Conservation (phyloP, 2,797 vertebrate species). For the Betta splendens region DNA sequence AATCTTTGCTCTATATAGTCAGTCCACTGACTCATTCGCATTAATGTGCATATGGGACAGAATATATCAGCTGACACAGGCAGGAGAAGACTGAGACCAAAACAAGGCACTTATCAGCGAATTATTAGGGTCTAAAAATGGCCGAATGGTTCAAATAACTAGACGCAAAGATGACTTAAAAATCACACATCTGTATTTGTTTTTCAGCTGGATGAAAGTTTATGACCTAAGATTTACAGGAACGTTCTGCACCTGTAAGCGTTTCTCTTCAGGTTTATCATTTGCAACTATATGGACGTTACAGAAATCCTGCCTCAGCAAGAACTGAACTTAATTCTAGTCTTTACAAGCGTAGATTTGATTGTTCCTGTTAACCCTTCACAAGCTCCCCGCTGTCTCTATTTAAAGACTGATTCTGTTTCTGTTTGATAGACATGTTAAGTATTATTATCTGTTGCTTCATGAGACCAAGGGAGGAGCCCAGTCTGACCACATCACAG, state of each 20-base stretch:
- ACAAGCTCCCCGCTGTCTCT: no score
- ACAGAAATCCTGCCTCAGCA: not conserved
- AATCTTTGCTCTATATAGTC: slow-evolving; percentile 24
- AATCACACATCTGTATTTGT: no score
- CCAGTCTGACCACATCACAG: not conserved
- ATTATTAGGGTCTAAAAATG: no score
- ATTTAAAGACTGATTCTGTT: no score
- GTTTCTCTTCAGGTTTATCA: not conserved
- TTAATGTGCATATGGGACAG: slow-evolving; percentile 41
- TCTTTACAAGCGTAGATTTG: slow-evolving; percentile 3
- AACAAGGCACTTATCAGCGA: not conserved
- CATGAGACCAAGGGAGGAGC: not conserved
- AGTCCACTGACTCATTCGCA: slow-evolving; percentile 19
- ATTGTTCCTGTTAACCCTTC: no score
- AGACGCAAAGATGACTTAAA: no score
- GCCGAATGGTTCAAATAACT: no score
- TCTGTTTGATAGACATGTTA: no score
- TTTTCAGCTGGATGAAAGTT: no score
- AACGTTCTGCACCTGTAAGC: not conserved
- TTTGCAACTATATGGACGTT: not conserved
- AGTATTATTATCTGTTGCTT: not conserved
- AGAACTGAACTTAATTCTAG: not conserved
- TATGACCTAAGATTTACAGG: not conserved
- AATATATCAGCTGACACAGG: slow-evolving; percentile 25
- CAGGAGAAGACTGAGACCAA: slow-evolving; percentile 3